Conservation (phyloP, 1,140 invertebrate genomes). For the Paracyclopina nana region DNA sequence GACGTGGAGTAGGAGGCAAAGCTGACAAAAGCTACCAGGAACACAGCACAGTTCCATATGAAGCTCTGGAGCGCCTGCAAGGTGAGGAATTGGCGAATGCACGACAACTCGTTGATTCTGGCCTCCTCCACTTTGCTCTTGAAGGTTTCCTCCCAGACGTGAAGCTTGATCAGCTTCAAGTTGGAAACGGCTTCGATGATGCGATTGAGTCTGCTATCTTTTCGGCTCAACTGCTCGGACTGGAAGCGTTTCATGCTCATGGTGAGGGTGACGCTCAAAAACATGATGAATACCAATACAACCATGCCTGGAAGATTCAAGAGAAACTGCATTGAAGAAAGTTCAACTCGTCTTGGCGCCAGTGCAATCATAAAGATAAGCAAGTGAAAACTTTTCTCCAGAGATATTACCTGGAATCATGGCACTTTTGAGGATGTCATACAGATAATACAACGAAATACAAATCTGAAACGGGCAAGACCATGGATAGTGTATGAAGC, state of each 20-base stretch:
- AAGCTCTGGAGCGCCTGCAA: slow-evolving; percentile 4
- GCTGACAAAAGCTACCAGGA: slow-evolving; percentile 26
- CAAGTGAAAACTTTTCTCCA: no score
- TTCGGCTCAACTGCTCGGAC: not conserved
- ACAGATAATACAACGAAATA: not conserved
- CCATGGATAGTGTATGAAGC: slow-evolving; percentile 9
- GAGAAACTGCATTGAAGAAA: not conserved
- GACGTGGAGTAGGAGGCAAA: slow-evolving; percentile 29
- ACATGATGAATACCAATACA: not conserved
- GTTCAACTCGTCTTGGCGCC: no score
- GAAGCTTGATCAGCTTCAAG: slow-evolving; percentile 1
- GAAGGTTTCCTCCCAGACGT: slow-evolving; percentile 2
- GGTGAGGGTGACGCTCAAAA: not conserved
- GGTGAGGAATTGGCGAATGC: not conserved
- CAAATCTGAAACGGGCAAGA: not conserved
- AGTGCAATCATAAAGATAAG: no score
- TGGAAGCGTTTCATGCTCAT: not conserved
- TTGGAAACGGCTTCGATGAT: not conserved
- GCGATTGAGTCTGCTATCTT: not conserved
- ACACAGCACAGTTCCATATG: slow-evolving; percentile 11
- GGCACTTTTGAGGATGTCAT: not conserved
- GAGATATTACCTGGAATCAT: slow-evolving; percentile 9
- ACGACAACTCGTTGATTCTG: not conserved
- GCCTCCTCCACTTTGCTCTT: not conserved
- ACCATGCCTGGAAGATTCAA: not conserved